Evolutionary conservation across 2,797 vertebrate genomes (phyloP).

Genomic region (Siniperca obscura): DNA sequence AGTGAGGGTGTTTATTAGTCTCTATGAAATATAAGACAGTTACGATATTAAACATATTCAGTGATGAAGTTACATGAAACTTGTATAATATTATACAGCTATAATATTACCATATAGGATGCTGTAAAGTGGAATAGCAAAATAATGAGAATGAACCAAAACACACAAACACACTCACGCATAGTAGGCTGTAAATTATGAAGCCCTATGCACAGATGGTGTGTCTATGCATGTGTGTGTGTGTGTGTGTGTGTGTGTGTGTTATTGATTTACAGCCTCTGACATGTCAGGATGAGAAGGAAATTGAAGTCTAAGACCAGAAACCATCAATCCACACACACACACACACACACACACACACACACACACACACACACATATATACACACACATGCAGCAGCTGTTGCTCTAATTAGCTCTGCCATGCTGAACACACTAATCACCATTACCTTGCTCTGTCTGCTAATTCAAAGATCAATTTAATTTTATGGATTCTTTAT

Average conservation of each 20-base stretch:
- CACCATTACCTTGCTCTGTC: slow-evolving; percentile 79
- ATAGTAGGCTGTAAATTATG: slow-evolving; percentile 66
- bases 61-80: slow-evolving; percentile 37
- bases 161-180: slow-evolving; percentile 40
- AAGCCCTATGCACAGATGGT: slow-evolving; percentile 67
- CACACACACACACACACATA: slow-evolving; percentile 28
- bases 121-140: slow-evolving; percentile 60
- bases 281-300: slow-evolving; percentile 73
- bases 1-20: slow-evolving; percentile 35
- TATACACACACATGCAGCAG: slow-evolving; percentile 48
- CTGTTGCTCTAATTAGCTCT: slow-evolving; percentile 81
- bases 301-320: slow-evolving; percentile 76
- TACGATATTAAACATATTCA: slow-evolving; percentile 39
- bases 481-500: slow-evolving; percentile 84
- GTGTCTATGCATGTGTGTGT: slow-evolving; percentile 12
- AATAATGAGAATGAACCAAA: slow-evolving; percentile 66
- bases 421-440: slow-evolving; percentile 80
- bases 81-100: slow-evolving; percentile 27
- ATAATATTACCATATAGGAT: slow-evolving; percentile 50
- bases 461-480: slow-evolving; percentile 84
- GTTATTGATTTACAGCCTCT: slow-evolving; percentile 72
- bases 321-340: slow-evolving; percentile 68
- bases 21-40: slow-evolving; percentile 41
- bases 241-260: slow-evolving; percentile 34
- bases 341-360: slow-evolving; percentile 24